Evolutionary conservation across 2,888 invertebrate species (phyloP).

Genomic region (Melinaea menophilus): DNA sequence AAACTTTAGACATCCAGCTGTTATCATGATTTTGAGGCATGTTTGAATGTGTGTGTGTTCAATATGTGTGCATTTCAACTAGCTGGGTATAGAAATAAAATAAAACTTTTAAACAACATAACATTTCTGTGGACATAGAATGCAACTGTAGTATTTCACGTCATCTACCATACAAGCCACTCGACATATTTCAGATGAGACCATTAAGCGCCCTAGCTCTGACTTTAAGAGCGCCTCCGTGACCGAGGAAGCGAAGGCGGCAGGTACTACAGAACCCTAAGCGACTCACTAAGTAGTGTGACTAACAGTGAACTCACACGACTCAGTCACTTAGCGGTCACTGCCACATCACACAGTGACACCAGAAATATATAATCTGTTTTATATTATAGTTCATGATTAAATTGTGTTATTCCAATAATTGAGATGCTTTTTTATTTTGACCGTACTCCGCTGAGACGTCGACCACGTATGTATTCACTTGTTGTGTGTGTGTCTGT

Average conservation of each 20-base stretch:
- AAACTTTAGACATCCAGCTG: background rate
- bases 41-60: background rate
- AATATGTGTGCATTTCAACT: background rate
- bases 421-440: constrained; percentile 77
- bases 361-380: constrained; percentile 74
- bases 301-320: constrained; percentile 62
- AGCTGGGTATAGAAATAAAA: background rate
- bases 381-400: constrained; percentile 77
- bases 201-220: constrained; percentile 90
- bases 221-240: constrained; percentile 85
- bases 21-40: background rate
- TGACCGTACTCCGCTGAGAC: constrained; percentile 76
- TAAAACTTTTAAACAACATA: constrained; percentile 14
- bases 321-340: constrained; percentile 53
- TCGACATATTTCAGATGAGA: constrained; percentile 82
- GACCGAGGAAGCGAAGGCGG: constrained; percentile 71
- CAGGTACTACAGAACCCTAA: constrained; percentile 71
- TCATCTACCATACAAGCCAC: constrained; percentile 71
- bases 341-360: constrained; percentile 73
- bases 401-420: constrained; percentile 78
- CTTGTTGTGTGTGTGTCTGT: constrained; percentile 75
- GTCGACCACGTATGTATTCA: constrained; percentile 77
- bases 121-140: constrained; percentile 56
- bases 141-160: constrained; percentile 56
- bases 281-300: constrained; percentile 59